These are phyloP conservation scores for Tenthredo mesomela DNA, from an alignment of 2,888 invertebrate species.

Conservation along the genomic window DNA sequence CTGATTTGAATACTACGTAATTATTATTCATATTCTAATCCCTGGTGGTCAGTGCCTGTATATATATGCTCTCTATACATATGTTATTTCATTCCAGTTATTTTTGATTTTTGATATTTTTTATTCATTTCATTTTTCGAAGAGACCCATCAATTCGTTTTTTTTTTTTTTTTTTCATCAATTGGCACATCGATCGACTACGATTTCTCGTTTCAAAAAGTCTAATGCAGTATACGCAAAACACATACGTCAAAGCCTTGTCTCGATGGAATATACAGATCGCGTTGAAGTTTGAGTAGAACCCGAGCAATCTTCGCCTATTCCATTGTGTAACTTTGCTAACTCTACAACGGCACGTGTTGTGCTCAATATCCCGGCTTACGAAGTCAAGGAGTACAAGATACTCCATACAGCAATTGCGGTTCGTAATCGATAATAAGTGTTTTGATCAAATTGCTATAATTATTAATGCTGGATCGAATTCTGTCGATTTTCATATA, in stretches of 20 bases:
- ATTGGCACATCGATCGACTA: background rate
- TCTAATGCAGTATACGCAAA: too few relatives aligned
- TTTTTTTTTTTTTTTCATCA: too few relatives aligned
- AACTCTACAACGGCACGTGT: slow-evolving; percentile 13
- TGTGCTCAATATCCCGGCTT: slow-evolving; percentile 11
- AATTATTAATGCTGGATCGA: background rate
- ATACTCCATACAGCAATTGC: background rate
- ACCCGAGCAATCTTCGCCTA: slow-evolving; percentile 3
- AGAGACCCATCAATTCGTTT: too few relatives aligned
- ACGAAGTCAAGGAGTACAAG: background rate
- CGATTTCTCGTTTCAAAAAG: too few relatives aligned
- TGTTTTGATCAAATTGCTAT: background rate
- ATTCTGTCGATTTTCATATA: background rate
- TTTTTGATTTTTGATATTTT: background rate
- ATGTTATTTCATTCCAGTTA: background rate
- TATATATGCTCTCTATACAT: background rate
- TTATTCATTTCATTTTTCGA: background rate
- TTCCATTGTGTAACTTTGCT: slow-evolving; percentile 33
- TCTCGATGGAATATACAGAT: slow-evolving; percentile 29
- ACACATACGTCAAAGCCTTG: background rate
- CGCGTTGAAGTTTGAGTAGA: background rate
- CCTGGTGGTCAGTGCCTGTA: slow-evolving; percentile 25
- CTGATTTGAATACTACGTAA: slow-evolving; percentile 39
- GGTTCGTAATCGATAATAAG: background rate
- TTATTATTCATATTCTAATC: slow-evolving; percentile 46